Base-by-base conservation (phyloP, 2,888 invertebrate genomes). In the Cosmopolites sordidus region DNA sequence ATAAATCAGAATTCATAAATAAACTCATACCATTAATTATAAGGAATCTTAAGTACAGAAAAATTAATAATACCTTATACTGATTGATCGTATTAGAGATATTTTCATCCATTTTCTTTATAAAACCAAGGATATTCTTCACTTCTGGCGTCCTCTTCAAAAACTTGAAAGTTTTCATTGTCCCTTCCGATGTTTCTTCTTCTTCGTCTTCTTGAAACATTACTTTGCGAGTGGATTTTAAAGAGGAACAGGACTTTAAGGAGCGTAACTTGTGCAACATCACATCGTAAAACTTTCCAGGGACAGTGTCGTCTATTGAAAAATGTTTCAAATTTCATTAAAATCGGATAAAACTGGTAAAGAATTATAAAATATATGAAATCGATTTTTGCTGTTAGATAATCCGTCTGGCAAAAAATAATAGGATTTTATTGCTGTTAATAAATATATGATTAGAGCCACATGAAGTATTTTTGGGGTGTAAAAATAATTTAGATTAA, bases 191-290 rank as follows among this genome's bases (percentile, higher is more conserved):
- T n/a, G 45, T 38, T 43, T 42, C 44, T 16, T 49, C 45, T n/a
- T 16, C 43, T 16, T 33, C 51, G 9, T 12, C 33, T 43, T 42
- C 41, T 49, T 51, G 22, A 8, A 22, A 8, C 33, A 11, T 12
- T n/a, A n/a, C 54, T 45, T 55, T 29, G 15, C 30, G 42, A 22
- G 41, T 16, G 40, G 50, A 39, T 27, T 56, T 43, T 14, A 60
- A 29, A 16, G 48, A 54, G 11, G 62, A 53, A 18, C 57, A 52
- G 37, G 46, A 48, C 44, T 58, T 60, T 29, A 64, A 51, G 4
- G 54, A 52, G 17, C 57, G 60, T 9, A 64, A 50, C 53, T 63
- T 63, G 29, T 43, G 41, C 51, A 62, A 60, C 62, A 64, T 61
- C 48, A 58, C 58, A 27, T 56, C 46, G 57, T 58, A 62, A 51